Evolutionary conservation across 2,797 vertebrate genomes (phyloP).

Genomic region (Danio aesculapii): DNA sequence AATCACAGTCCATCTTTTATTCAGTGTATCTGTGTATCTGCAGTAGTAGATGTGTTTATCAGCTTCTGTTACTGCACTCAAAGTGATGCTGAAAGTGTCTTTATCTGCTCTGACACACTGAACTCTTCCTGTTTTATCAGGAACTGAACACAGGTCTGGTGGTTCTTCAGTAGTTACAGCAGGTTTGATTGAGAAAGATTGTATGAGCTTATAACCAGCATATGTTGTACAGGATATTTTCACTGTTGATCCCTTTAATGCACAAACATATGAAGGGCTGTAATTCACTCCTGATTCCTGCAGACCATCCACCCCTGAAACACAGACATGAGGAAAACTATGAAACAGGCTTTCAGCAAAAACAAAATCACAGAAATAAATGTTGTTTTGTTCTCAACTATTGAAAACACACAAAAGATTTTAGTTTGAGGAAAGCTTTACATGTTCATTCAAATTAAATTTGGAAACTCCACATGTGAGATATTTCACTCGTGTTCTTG

Average conservation of each 20-base stretch:
- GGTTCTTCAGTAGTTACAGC: background rate
- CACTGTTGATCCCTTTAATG: constrained; percentile 46
- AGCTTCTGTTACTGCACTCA: no score
- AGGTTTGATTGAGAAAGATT: background rate
- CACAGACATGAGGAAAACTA: background rate
- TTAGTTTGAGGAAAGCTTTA: background rate
- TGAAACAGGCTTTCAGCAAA: no score
- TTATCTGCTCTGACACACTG: background rate
- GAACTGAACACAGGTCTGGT: constrained; percentile 7
- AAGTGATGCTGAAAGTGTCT: background rate
- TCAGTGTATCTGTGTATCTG: no score
- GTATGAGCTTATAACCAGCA: background rate
- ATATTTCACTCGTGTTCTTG: background rate
- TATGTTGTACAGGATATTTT: constrained; percentile 34
- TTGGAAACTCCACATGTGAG: background rate
- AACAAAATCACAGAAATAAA: no score
- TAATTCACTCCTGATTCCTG: background rate
- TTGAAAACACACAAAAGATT: no score
- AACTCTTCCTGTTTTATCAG: background rate
- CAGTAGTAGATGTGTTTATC: no score
- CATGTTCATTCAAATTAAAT: background rate
- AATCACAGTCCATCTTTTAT: no score
- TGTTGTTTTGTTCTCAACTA: no score
- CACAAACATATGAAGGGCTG: constrained; percentile 32
- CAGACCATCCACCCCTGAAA: background rate